Conservation (phyloP, 1,140 invertebrate species). For the Phenacoccus solenopsis region DNA sequence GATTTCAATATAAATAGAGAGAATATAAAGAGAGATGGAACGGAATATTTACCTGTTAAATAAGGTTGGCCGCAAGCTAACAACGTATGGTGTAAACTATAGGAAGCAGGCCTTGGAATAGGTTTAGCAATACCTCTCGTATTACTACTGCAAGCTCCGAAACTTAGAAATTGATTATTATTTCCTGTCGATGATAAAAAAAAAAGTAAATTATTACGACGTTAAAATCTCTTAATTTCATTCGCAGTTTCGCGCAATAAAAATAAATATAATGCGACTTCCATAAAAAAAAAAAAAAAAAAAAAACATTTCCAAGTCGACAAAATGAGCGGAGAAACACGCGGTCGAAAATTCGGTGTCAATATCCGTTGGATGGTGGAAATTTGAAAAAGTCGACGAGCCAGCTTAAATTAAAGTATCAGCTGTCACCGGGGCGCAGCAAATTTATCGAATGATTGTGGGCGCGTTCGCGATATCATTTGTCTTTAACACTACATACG, state of each 20-base stretch:
- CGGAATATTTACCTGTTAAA: slow-evolving; percentile 19
- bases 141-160: background rate
- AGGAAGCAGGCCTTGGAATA: slow-evolving; percentile 20
- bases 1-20: too few relatives aligned
- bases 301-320: too few relatives aligned
- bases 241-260: too few relatives aligned
- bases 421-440: background rate
- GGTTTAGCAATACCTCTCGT: slow-evolving; percentile 19
- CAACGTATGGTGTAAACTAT: slow-evolving; percentile 20
- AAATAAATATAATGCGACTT: background rate
- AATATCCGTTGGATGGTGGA: background rate
- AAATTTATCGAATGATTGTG: background rate
- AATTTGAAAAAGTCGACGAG: too few relatives aligned
- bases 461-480: background rate
- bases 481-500: background rate
- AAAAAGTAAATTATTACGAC: too few relatives aligned
- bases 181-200: background rate
- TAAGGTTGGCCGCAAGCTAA: slow-evolving; percentile 19
- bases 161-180: slow-evolving; percentile 6
- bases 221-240: too few relatives aligned
- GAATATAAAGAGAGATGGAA: too few relatives aligned
- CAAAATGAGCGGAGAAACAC: too few relatives aligned
- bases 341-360: too few relatives aligned
- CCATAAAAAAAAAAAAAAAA: too few relatives aligned
- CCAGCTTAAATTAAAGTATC: slow-evolving; percentile 4